Evolutionary conservation across 2,888 invertebrate genomes (phyloP), one percentile per base, ranked within the genome.

Genomic region (Sphaerophoria rueppellii): DNA sequence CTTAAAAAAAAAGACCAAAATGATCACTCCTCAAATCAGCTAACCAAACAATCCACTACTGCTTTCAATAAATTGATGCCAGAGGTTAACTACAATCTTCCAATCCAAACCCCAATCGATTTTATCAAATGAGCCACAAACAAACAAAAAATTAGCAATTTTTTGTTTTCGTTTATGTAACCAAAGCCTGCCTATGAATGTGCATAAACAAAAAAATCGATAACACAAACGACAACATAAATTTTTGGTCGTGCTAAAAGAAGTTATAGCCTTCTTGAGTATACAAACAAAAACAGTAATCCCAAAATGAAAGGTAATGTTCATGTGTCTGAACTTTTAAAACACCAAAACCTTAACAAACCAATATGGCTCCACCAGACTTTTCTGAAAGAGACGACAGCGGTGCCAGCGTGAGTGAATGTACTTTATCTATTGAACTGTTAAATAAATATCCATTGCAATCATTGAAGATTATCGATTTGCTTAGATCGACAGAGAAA

Each of bases 231-330:
- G 58, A 76, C 63, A 79, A 77, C 82, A 83, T 86, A 87, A 87
- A 83, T 87, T 86, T 87, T 79, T 78, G 82, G 78, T 87, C 86
- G 86, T 82, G 82, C 83, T 77, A 78, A 83, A 79, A 73, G 76
- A 81, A 79, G 78, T 75, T 75, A 75, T 48, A 60, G 75, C 74
- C 71, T 78, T 57, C 72, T 72, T 46, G 32, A 48, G 52, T 50
- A 55, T 54, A 54, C 12, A 43, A 9, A 43, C 9, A 40, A 40
- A 40, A 60, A 55, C 60, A 46, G 52, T 69, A 61, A 69, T 79
- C 69, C 74, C 69, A 79, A 74, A 74, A 74, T 63, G 79, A 74
- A 79, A 79, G 79, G 79, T 69, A 69, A 65, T 60, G 54, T 55
- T 24, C 70, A 61, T 40, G 34, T 7, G 14, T 46, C 50, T 67